These are phyloP conservation scores for Agapostemon virescens DNA, from an alignment of 2,888 invertebrate species.

Conservation along the genomic window DNA sequence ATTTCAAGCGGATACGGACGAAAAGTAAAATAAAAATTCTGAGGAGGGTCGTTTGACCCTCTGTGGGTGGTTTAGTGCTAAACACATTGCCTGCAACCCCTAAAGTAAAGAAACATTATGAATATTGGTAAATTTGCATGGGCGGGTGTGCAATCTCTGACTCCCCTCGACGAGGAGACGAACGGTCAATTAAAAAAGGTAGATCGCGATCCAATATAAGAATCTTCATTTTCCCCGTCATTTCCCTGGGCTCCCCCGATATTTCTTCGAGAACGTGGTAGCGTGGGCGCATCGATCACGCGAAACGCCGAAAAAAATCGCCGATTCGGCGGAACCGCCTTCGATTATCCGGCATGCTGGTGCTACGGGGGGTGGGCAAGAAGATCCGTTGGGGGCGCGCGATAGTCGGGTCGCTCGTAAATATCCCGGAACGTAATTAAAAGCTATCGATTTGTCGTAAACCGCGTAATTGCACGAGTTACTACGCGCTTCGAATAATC, in stretches of 20 bases:
- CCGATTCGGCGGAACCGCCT: conserved; percentile 12
- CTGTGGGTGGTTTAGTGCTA: too few species aligned
- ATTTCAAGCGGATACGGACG: too few species aligned
- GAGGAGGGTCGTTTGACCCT: too few species aligned
- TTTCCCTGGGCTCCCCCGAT: not conserved
- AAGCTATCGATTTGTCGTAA: conserved; percentile 80
- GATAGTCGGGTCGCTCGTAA: conserved; percentile 63
- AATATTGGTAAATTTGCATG: too few species aligned
- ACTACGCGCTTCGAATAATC: conserved; percentile 78
- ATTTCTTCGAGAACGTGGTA: not conserved
- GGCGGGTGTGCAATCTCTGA: too few species aligned
- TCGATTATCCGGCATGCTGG: conserved; percentile 20
- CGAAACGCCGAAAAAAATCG: conserved; percentile 22
- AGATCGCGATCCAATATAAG: not conserved
- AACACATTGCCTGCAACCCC: too few species aligned
- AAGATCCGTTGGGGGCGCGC: conserved; percentile 29
- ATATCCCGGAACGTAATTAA: conserved; percentile 77
- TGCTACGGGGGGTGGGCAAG: conserved; percentile 30
- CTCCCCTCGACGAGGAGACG: too few species aligned
- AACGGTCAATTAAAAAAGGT: not conserved
- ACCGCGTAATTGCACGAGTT: conserved; percentile 79
- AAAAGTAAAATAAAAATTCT: too few species aligned
- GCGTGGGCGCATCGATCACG: not conserved
- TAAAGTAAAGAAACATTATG: too few species aligned
- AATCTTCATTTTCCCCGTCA: not conserved